These are phyloP conservation scores for Peromyscus maniculatus DNA, from an alignment of 2,113 vertebrate genomes.

Conservation along the genomic window DNA sequence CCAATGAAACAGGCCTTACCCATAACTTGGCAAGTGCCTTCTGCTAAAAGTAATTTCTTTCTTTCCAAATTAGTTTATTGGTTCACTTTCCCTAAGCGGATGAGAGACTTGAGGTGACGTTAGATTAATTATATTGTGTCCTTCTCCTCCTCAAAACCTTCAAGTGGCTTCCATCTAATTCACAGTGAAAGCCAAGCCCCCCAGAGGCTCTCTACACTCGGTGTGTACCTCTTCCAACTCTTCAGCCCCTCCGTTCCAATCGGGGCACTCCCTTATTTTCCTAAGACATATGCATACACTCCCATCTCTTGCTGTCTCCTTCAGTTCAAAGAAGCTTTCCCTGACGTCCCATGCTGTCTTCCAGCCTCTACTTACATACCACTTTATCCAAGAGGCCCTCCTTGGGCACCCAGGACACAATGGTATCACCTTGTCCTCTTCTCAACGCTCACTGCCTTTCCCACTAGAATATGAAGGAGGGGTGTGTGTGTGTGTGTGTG, in stretches of 20 bases:
- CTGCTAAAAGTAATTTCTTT: conserved; percentile 4
- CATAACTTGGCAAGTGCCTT: not conserved
- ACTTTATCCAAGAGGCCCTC: not conserved
- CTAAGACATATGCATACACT: not conserved
- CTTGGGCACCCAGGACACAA: not conserved
- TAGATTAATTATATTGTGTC: not conserved
- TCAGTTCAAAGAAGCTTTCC: not conserved
- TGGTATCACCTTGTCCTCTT: not conserved
- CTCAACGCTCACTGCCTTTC: not conserved
- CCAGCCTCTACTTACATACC: not conserved
- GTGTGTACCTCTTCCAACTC: not conserved
- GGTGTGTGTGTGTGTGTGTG: not conserved
- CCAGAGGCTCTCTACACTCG: not conserved
- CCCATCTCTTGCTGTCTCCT: not conserved
- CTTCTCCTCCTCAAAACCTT: not conserved
- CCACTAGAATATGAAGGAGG: not conserved
- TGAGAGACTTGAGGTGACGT: not conserved
- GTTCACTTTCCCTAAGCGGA: conserved; percentile 20
- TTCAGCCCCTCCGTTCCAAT: not conserved
- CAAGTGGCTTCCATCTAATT: conserved; percentile 39
- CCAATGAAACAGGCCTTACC: not conserved
- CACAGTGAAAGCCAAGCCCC: not conserved
- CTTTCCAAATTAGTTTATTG: not conserved
- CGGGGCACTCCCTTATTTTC: not conserved
- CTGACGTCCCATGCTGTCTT: not conserved